Base-by-base conservation (phyloP, 2,113 vertebrate genomes). In the Parus major region DNA sequence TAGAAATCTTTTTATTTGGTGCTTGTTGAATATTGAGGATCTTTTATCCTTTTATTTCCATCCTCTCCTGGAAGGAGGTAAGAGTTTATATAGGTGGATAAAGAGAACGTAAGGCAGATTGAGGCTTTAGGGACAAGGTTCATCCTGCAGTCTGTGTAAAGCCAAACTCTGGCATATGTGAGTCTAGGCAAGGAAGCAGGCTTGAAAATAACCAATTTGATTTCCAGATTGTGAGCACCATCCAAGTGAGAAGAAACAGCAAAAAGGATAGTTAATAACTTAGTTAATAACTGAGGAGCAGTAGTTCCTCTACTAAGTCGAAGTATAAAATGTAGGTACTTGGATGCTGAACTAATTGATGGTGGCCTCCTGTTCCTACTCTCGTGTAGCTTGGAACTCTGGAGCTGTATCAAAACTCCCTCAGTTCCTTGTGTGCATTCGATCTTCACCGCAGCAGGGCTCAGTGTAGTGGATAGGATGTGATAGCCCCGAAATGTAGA, bases 401-500 rank as follows among this genome's bases (percentile, higher is more conserved):
- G 88, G 10, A 25, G 27, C 35, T 28, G 1, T 14, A 6, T 41
- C 8, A 33, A 29, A 39, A 60, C 12, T 28, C 15, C 13, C 17
- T 36, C 9, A 2, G 12, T 61, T 78, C 28, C 28, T 63, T 59
- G 21, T 44, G 46, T 82, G n/a, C 35, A 10, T 20, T 27, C 12
- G 3, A 6, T 35, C n/a, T 44, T 18, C 19, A 0, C 28, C 72
- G 59, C 55, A 60, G 46, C n/a, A 10, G 19, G 42, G 83, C 9
- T 33, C 35, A 25, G 18, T 20, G 18, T 4, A 44, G 28, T 12
- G 61, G 39, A 1, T 20, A 12, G 31, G 64, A 17, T 56, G 83
- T 36, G 9, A 20, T 7, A 10, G 50, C 49, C 42, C 6, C 0
- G 0, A 3, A 66, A 11, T 18, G 24, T 8, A 9, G 75, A 31